Evolutionary conservation across 2,113 vertebrate genomes (phyloP).

Genomic region (Ceuthmochares aereus): DNA sequence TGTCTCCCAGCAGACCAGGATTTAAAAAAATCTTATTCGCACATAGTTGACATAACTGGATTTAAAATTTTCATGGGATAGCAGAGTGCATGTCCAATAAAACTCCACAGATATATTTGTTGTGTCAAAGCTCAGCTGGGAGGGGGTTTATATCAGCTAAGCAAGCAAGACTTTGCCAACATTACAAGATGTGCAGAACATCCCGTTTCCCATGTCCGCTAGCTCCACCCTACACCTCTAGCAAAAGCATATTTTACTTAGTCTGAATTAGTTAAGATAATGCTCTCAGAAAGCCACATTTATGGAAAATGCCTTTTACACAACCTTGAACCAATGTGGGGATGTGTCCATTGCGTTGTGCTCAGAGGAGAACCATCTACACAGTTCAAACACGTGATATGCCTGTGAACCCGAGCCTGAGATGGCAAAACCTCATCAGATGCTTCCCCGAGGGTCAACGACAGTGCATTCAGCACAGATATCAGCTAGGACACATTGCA

Average conservation of each 20-base stretch:
- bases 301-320: not conserved
- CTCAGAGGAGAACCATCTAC: not conserved
- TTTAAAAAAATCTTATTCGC: constrained; percentile 3
- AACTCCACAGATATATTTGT: not conserved
- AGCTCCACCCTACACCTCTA: not conserved
- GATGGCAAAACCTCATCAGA: not conserved
- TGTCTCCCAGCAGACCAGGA: not conserved
- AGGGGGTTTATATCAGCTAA: not conserved
- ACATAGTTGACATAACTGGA: not conserved
- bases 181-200: not conserved
- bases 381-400: rapidly evolving
- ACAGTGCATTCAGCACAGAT: not conserved
- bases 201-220: rapidly evolving
- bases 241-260: not conserved
- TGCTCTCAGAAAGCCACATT: not conserved
- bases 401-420: not conserved
- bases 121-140: not conserved
- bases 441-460: not conserved
- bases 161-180: not conserved
- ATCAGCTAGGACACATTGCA: rapidly evolving
- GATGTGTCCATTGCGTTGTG: rapidly evolving
- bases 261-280: not conserved
- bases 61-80: not conserved
- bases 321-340: not conserved
- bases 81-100: not conserved